phyloP scores from a whole-genome alignment of 2,888 invertebrate species.

The Calameuta pallipes region DNA sequence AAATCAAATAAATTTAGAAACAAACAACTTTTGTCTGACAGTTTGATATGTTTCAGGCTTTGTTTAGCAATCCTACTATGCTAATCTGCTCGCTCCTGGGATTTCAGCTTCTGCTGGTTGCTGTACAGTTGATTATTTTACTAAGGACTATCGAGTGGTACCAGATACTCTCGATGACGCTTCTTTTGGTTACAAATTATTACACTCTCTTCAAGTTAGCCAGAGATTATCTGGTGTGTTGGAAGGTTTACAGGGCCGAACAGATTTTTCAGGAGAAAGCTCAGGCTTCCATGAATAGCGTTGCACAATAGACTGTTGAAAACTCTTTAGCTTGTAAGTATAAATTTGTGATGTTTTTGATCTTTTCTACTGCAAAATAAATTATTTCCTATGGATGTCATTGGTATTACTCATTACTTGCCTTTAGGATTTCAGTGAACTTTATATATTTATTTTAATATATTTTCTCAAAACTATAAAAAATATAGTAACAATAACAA shows the following conservation, averaged over 20 bases:
- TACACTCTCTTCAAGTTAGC: conserved; percentile 90
- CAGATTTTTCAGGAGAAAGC: conserved; percentile 75
- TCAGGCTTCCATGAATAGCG: conserved; percentile 38
- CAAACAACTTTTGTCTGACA: background rate
- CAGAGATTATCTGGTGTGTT: conserved; percentile 87
- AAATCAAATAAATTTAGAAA: background rate
- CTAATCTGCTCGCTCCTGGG: conserved; percentile 80
- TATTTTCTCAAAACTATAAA: background rate
- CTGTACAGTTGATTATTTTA: conserved; percentile 82
- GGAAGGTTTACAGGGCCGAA: conserved; percentile 83
- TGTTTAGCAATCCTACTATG: conserved; percentile 88
- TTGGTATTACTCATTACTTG: background rate
- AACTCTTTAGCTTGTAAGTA: background rate
- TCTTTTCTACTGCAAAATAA: conserved; percentile 23
- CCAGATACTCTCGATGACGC: conserved; percentile 85
- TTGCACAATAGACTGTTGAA: conserved; percentile 20
- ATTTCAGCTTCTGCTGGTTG: conserved; percentile 77
- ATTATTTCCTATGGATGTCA: conserved; percentile 10
- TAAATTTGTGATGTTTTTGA: conserved; percentile 4
- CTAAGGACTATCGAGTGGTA: conserved; percentile 91
- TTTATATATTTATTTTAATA: background rate
- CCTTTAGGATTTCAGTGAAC: background rate
- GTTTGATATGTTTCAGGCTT: conserved; percentile 70
- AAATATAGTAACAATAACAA: conserved; percentile 20
- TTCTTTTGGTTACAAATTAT: conserved; percentile 91